A percentile compares a stretch with the other conserved stretches of the same genome.
Conservation (phyloP, 2,888 invertebrate species). For the Cheilosia vulpina region DNA sequence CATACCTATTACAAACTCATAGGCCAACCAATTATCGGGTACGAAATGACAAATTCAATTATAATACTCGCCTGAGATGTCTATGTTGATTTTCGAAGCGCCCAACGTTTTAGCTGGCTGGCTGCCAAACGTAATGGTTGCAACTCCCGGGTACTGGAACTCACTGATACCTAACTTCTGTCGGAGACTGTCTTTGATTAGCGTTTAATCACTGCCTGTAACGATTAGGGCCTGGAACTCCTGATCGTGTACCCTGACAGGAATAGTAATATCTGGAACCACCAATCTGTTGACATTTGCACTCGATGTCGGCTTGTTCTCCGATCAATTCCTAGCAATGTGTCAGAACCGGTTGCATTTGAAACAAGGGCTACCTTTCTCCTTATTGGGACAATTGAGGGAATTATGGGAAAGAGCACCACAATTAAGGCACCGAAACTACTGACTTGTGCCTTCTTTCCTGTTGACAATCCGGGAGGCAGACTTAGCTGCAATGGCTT, state of each 20-base stretch:
- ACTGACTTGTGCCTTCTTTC: too few species aligned
- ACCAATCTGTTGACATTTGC: constrained; percentile 19
- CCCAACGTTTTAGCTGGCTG: constrained; percentile 15
- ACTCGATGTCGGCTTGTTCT: constrained; percentile 9
- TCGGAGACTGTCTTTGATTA: constrained; percentile 15
- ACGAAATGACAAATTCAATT: constrained; percentile 39
- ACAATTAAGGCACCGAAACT: not conserved
- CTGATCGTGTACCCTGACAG: constrained; percentile 5
- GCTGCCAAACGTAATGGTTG: constrained; percentile 29
- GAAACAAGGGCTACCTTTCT: constrained; percentile 45
- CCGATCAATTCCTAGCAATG: constrained; percentile 30
- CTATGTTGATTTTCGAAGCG: constrained; percentile 13
- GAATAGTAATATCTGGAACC: constrained; percentile 20
- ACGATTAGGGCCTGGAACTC: constrained; percentile 17
- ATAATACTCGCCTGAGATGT: constrained; percentile 49
- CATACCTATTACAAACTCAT: constrained; percentile 39
- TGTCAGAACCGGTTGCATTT: constrained; percentile 50
- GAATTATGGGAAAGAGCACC: constrained; percentile 28
- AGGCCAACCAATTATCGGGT: constrained; percentile 39
- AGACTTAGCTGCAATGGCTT: constrained; percentile 67
- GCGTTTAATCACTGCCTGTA: constrained; percentile 28
- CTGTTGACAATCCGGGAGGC: too few species aligned
- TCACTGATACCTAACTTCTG: constrained; percentile 3
- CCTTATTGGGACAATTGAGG: constrained; percentile 7
- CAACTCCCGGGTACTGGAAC: constrained; percentile 13